A percentile compares a stretch with the other conserved stretches of the same genome.
Conservation (phyloP, 1,140 invertebrate genomes). For the Solenopsis invicta region DNA sequence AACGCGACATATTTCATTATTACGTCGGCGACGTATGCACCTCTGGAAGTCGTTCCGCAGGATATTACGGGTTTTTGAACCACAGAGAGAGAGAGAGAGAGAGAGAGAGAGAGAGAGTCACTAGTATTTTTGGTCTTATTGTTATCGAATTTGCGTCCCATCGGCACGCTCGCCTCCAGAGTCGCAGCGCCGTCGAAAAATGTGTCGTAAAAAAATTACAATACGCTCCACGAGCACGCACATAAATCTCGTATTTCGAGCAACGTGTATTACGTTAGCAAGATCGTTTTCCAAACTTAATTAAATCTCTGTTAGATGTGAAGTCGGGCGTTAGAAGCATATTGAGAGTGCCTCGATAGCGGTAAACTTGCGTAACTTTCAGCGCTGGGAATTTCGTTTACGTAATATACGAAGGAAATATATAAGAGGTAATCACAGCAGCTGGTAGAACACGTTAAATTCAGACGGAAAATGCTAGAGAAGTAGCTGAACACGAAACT, state of each 20-base stretch:
- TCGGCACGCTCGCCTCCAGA: background rate
- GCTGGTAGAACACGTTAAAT: slow-evolving; percentile 48
- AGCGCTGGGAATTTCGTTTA: slow-evolving; percentile 50
- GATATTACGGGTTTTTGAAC: slow-evolving; percentile 37
- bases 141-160: slow-evolving; percentile 55
- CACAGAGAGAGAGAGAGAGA: too few species aligned
- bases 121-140: slow-evolving; percentile 44
- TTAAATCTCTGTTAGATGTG: slow-evolving; percentile 49
- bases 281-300: slow-evolving; percentile 49
- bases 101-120: too few species aligned
- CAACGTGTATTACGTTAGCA: background rate
- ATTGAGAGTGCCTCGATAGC: slow-evolving; percentile 45
- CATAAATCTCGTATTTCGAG: slow-evolving; percentile 33
- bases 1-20: slow-evolving; percentile 78
- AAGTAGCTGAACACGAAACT: slow-evolving; percentile 35
- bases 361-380: slow-evolving; percentile 58
- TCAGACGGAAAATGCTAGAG: slow-evolving; percentile 32
- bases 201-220: slow-evolving; percentile 35
- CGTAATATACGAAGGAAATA: slow-evolving; percentile 50
- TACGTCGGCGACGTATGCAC: slow-evolving; percentile 7
- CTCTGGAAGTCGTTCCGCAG: slow-evolving; percentile 2
- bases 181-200: slow-evolving; percentile 2
- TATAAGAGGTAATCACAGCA: slow-evolving; percentile 57
- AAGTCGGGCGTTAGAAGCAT: slow-evolving; percentile 32
- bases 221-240: background rate